These are phyloP conservation scores for Hiodon alosoides DNA, from an alignment of 2,113 vertebrate species.

Conservation along the genomic window DNA sequence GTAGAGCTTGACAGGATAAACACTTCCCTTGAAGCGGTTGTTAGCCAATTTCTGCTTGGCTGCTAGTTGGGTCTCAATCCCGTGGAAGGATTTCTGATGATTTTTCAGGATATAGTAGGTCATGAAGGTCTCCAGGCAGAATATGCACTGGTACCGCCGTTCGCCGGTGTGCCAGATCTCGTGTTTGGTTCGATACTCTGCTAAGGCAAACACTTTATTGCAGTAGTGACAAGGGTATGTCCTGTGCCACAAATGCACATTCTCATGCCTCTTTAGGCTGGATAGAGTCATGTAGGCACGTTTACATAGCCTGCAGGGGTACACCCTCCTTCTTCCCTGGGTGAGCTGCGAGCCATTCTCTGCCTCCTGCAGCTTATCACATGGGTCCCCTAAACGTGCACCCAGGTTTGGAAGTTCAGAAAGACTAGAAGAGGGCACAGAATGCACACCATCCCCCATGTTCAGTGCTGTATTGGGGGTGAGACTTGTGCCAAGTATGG, in stretches of 20 bases:
- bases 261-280: constrained; percentile 90
- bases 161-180: constrained; percentile 98
- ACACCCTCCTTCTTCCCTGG: constrained; percentile 71
- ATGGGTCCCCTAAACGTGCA: background rate
- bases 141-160: constrained; percentile 94
- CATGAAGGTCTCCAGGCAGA: constrained; percentile 96
- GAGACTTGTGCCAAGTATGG: constrained; percentile 26
- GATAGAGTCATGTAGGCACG: constrained; percentile 89
- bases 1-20: constrained; percentile 94
- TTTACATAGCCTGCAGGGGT: constrained; percentile 87
- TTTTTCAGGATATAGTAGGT: constrained; percentile 98
- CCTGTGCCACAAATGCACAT: constrained; percentile 94
- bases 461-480: constrained; percentile 21
- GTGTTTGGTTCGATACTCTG: constrained; percentile 94
- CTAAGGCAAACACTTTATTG: constrained; percentile 93
- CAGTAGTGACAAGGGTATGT: constrained; percentile 97
- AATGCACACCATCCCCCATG: background rate
- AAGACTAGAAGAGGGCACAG: background rate
- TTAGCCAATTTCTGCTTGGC: constrained; percentile 85
- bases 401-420: constrained; percentile 31
- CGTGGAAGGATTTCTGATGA: constrained; percentile 95
- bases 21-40: constrained; percentile 78
- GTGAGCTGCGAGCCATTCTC: constrained; percentile 68
- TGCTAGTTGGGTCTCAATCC: constrained; percentile 85
- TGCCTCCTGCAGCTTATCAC: constrained; percentile 39